Evolutionary conservation across 2,888 invertebrate species (phyloP).

Genomic region (Hermaeophaga mercurialis): DNA sequence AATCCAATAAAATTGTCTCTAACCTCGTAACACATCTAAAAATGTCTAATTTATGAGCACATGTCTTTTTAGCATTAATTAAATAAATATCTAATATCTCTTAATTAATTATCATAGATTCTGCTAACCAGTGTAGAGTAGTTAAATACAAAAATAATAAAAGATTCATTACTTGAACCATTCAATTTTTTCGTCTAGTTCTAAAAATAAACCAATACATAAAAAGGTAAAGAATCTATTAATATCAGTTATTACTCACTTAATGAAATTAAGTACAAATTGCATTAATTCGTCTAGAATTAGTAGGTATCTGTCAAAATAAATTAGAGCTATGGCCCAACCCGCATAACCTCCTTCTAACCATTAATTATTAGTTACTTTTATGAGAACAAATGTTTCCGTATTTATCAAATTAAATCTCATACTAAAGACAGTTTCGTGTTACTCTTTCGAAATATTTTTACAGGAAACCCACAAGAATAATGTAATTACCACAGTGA

Average conservation of each 20-base stretch:
- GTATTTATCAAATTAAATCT: conserved; percentile 13
- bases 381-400: conserved; percentile 14
- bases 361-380: conserved; percentile 4
- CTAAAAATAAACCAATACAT: no score
- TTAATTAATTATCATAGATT: no score
- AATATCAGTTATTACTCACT: not conserved
- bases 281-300: not conserved
- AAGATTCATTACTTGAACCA: no score
- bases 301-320: conserved; percentile 4
- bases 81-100: no score
- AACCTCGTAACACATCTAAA: no score
- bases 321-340: not conserved
- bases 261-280: not conserved
- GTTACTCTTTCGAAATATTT: conserved; percentile 1
- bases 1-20: no score
- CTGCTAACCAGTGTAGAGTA: no score
- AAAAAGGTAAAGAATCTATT: no score
- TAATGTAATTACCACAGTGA: not conserved
- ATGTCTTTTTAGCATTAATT: no score
- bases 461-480: not conserved
- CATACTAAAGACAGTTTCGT: conserved; percentile 1
- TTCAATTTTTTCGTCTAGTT: no score
- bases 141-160: no score
- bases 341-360: conserved; percentile 2
- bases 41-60: no score